Conservation (phyloP, 2,113 vertebrate genomes). For the Mormoops blainvillei region DNA sequence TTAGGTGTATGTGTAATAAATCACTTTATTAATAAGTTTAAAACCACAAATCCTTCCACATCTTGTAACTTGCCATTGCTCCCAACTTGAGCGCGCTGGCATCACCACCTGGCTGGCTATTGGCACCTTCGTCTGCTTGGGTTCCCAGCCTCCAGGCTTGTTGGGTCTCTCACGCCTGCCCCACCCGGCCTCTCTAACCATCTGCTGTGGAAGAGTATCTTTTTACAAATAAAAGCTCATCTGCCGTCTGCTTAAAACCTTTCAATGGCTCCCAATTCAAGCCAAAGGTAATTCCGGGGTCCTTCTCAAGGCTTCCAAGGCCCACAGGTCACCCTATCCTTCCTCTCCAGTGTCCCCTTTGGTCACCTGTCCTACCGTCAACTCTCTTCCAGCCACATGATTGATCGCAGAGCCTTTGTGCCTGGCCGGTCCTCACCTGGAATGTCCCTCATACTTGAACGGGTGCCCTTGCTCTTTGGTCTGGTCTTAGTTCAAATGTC, state of each 20-base stretch:
- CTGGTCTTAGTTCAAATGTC: neutral
- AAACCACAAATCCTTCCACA: neutral
- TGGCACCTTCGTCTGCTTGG: neutral
- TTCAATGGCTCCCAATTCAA: neutral
- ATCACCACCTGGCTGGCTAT: neutral
- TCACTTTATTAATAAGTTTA: neutral
- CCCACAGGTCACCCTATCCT: neutral
- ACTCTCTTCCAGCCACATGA: neutral
- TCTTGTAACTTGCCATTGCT: neutral
- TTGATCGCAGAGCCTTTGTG: neutral
- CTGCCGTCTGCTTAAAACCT: neutral
- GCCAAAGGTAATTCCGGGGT: neutral
- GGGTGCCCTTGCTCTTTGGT: neutral
- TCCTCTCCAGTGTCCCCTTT: neutral
- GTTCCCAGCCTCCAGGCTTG: neutral
- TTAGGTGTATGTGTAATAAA: neutral
- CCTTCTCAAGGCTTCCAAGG: fast-evolving
- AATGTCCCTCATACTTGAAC: neutral
- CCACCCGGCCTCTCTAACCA: neutral
- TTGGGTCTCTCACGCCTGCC: neutral
- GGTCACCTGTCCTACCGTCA: fast-evolving
- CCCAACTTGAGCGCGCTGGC: neutral
- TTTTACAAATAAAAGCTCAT: neutral
- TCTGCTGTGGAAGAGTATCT: neutral
- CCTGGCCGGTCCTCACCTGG: neutral